A percentile compares a stretch with the other conserved stretches of the same genome.
phyloP scores from a whole-genome alignment of 1,140 invertebrate genomes.

The Bombyx mori region DNA sequence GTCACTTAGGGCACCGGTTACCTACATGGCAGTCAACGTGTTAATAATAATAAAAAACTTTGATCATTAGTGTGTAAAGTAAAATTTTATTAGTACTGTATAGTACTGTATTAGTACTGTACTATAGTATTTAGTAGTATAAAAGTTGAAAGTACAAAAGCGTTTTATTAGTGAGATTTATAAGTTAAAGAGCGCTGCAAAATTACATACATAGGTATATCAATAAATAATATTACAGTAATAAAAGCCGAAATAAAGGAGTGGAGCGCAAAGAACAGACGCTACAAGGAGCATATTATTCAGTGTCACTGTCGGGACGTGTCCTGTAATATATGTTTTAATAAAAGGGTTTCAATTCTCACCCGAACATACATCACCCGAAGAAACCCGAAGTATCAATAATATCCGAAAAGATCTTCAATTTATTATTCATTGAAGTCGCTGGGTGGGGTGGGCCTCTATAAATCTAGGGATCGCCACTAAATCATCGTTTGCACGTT shows the following conservation, averaged over 20 bases:
- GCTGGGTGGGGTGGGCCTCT: slow-evolving; percentile 28
- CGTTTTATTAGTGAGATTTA: too few species aligned
- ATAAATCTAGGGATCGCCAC: slow-evolving; percentile 40
- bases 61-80: too few species aligned
- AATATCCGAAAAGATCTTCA: slow-evolving; percentile 51
- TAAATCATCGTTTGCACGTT: slow-evolving; percentile 39
- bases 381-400: slow-evolving; percentile 48
- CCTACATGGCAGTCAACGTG: too few species aligned
- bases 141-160: too few species aligned
- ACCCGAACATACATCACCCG: slow-evolving; percentile 48
- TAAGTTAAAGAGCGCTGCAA: too few species aligned
- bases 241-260: slow-evolving; percentile 59
- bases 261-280: slow-evolving; percentile 48
- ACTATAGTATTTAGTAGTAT: too few species aligned
- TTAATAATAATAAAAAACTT: too few species aligned
- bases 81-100: too few species aligned
- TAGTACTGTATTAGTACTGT: too few species aligned
- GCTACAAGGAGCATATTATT: slow-evolving; percentile 66
- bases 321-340: slow-evolving; percentile 67
- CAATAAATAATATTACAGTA: slow-evolving; percentile 55
- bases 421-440: slow-evolving; percentile 56
- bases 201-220: slow-evolving; percentile 14
- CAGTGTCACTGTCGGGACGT: slow-evolving; percentile 60
- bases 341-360: slow-evolving; percentile 66
- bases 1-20: too few species aligned